Percentiles rank a stretch among this genome's conserved stretches.
Evolutionary conservation across 2,113 vertebrate species (phyloP).

Genomic region (Lagopus muta): DNA sequence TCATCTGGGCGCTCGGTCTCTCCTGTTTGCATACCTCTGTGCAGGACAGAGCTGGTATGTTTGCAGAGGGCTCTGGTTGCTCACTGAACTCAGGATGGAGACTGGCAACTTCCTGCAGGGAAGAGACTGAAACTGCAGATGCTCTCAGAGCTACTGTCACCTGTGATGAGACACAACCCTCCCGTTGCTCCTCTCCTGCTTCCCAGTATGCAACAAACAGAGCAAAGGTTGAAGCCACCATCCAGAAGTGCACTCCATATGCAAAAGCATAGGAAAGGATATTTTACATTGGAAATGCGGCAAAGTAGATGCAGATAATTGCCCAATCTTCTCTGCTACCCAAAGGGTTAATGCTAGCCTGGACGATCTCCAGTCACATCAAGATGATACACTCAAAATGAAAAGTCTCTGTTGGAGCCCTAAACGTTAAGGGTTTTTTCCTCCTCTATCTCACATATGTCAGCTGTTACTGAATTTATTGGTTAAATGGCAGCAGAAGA

Average conservation of each 20-base stretch:
- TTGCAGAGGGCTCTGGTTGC: neutral
- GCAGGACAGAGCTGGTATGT: neutral
- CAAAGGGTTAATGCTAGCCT: conserved; percentile 5
- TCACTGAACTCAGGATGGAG: rapidly evolving
- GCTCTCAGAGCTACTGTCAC: neutral
- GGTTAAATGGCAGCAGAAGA: conserved; percentile 26
- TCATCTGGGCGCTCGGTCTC: neutral
- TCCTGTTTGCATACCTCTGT: neutral
- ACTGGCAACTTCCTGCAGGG: neutral
- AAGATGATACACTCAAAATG: conserved; percentile 5
- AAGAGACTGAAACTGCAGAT: neutral
- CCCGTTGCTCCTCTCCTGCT: neutral
- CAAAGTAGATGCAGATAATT: neutral
- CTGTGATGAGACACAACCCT: neutral
- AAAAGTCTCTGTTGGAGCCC: neutral
- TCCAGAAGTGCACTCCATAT: neutral
- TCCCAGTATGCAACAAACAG: neutral
- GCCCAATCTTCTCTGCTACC: neutral
- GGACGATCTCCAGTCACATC: neutral
- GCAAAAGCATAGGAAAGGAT: neutral
- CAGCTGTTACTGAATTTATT: conserved; percentile 50
- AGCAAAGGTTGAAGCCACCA: neutral
- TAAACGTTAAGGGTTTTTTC: neutral
- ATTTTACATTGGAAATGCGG: neutral
- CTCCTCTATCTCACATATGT: conserved; percentile 22